Base-by-base conservation (phyloP, 1,140 invertebrate species). In the Halesus radiatus region DNA sequence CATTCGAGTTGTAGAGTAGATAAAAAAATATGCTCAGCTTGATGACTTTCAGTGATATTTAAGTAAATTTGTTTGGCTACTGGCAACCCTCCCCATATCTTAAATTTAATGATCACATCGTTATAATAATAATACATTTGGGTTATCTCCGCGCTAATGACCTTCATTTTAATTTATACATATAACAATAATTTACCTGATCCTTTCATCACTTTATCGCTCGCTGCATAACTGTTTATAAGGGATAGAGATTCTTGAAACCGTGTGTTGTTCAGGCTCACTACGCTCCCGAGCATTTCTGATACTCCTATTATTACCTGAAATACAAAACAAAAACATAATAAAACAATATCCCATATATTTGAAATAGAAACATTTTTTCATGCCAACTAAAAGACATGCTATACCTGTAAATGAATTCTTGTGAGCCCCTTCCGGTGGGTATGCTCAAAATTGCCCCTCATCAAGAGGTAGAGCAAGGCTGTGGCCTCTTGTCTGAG, bases 181-280 rank as follows among this genome's bases (percentile, higher is more conserved):
- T 18, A 29, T 29, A 3, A 29, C 5, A 56, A 22, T 56, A 16
- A 45, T 85, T 86, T 87, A 93, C 92, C 93, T 76, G 95, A 96
- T 84, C 94, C 94, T 88, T 97, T 97, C 95, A 98, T 98, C 7
- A 94, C 95, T 90, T 97, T 97, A 87, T 98, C 97, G 80, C 95
- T 97, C 10, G 93, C 94, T 0, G 97, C 96, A 86, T 97, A 98
- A 85, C 95, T 97, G 85, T 98, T 98, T 84, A 98, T 97, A 7
- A 98, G 91, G 0, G 96, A 96, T 0, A 98, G 88, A 83, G 95
- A 96, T 87, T 98, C 97, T 90, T 97, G 96, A 87, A 98, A 97
- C 20, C 96, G 91, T 18, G 95, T 93, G 87, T 96, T 97, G 86
- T 97, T 97, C 56, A 98, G 88, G 10, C 95, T 94, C 45, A 95